Conservation (phyloP, 2,888 invertebrate genomes). For the Zelleria hepariella region DNA sequence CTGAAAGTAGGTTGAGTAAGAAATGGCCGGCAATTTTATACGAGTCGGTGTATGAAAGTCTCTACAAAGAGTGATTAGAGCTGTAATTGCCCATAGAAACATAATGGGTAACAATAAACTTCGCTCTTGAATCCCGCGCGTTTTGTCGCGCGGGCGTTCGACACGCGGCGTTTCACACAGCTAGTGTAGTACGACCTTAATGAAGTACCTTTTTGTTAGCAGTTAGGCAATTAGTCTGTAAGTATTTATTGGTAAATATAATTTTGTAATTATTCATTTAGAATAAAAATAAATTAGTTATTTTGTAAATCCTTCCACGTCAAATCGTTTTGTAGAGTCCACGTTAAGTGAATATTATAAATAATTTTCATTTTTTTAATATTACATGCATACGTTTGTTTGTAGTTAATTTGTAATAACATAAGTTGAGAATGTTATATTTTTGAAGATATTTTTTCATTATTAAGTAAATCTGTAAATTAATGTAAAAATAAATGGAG, state of each 20-base stretch:
- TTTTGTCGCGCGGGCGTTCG: conserved; percentile 23
- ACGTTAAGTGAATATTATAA: conserved; percentile 13
- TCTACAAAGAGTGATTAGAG: not conserved
- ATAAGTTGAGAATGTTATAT: conserved; percentile 54
- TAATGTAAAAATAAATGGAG: conserved; percentile 69
- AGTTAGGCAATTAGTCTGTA: conserved; percentile 44
- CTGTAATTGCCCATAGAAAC: not conserved
- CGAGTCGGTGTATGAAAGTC: not conserved
- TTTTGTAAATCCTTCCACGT: conserved; percentile 41
- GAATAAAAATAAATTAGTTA: conserved; percentile 2
- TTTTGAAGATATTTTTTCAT: conserved; percentile 49
- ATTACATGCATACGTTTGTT: not conserved
- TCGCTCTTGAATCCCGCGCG: not conserved
- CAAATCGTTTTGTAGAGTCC: conserved; percentile 6
- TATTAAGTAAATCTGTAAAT: conserved; percentile 59
- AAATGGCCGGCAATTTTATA: not conserved
- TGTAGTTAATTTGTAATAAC: conserved; percentile 18
- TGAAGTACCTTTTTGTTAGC: conserved; percentile 65
- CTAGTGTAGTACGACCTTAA: conserved; percentile 45
- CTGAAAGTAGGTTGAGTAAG: not conserved
- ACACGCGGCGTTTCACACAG: conserved; percentile 46
- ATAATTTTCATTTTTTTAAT: not conserved
- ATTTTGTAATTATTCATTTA: conserved; percentile 43
- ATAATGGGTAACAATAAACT: not conserved
- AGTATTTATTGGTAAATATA: conserved; percentile 66